Conservation (phyloP, 1,140 invertebrate species). For the Medauroidea extradentata region DNA sequence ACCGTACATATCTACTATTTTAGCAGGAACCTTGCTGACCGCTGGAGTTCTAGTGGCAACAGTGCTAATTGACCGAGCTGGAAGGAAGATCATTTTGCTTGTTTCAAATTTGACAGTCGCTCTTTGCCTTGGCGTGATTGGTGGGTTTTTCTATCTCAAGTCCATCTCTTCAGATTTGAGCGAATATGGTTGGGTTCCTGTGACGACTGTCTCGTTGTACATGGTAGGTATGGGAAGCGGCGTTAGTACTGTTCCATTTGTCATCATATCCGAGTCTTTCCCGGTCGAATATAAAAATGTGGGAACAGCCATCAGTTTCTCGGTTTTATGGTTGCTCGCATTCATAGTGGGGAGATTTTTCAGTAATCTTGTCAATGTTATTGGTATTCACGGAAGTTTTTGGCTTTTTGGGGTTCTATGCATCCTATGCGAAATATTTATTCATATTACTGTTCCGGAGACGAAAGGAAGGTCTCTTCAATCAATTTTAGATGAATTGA, state of each 20-base stretch:
- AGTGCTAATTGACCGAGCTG: conserved; percentile 53
- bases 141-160: conserved; percentile 44
- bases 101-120: conserved; percentile 47
- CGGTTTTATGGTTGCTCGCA: conserved; percentile 57
- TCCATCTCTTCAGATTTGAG: conserved; percentile 27
- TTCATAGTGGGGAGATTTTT: conserved; percentile 53
- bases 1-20: conserved; percentile 49
- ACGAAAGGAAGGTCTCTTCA: conserved; percentile 58
- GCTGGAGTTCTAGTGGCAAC: conserved; percentile 46
- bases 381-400: conserved; percentile 51
- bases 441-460: conserved; percentile 54
- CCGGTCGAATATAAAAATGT: conserved; percentile 72
- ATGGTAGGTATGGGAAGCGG: conserved; percentile 50
- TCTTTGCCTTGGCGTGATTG: conserved; percentile 40
- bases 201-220: conserved; percentile 49
- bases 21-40: conserved; percentile 45
- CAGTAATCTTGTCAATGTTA: conserved; percentile 35
- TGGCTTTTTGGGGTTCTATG: conserved; percentile 54
- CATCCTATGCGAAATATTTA: conserved; percentile 43
- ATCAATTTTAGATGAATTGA: conserved; percentile 47
- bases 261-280: conserved; percentile 61
- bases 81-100: conserved; percentile 52
- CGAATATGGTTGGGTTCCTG: conserved; percentile 46
- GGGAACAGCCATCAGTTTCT: conserved; percentile 69
- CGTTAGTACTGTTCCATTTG: conserved; percentile 50